Percentiles rank a stretch among this genome's conserved stretches.
phyloP scores from a whole-genome alignment of 1,140 invertebrate genomes.

The Pogonognathellus flavescens region DNA sequence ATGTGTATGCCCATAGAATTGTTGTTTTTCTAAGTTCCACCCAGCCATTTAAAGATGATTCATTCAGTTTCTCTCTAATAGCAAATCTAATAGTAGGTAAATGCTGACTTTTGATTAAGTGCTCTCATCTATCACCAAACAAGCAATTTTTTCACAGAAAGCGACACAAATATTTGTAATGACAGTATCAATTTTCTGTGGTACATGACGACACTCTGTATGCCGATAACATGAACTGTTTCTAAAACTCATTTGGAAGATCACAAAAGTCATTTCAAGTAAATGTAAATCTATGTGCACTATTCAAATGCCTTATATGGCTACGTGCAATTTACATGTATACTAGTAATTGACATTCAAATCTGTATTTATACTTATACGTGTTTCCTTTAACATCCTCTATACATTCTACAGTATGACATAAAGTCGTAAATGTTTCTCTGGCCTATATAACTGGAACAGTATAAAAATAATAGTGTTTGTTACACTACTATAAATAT shows the following conservation, averaged over 20 bases:
- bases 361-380: no score
- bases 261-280: background rate
- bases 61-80: background rate
- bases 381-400: no score
- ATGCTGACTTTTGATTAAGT: background rate
- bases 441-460: no score
- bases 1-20: background rate
- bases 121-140: background rate
- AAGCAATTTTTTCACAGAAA: background rate
- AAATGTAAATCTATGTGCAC: background rate
- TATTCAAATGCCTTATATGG: background rate
- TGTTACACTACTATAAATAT: no score
- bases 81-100: background rate
- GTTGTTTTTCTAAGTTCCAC: background rate
- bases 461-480: no score
- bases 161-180: conserved; percentile 5
- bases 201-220: conserved; percentile 29
- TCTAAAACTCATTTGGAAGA: conserved; percentile 35
- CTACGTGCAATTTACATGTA: background rate
- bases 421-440: no score
- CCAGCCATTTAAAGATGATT: background rate
- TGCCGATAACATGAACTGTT: background rate
- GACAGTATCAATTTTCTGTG: conserved; percentile 31
- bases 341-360: background rate
- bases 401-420: no score